These are phyloP conservation scores for Crossaster papposus DNA, from an alignment of 53 echinoderm and acorn worm species.

Conservation along the genomic window DNA sequence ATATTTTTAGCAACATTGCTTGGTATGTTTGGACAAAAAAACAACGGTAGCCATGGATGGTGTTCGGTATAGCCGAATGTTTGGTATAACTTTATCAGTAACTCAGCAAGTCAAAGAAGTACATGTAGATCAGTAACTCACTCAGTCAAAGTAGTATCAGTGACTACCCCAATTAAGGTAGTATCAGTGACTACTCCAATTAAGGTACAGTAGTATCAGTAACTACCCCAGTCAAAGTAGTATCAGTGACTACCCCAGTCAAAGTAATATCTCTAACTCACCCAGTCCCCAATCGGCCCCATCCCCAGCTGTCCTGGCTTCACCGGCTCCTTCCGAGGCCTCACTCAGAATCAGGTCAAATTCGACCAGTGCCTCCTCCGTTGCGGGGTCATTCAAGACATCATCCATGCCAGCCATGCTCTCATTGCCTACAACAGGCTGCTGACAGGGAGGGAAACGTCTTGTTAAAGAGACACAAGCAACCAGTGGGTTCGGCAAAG, in stretches of 20 bases:
- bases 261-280: slow-evolving; percentile 6
- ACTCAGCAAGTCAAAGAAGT: not conserved
- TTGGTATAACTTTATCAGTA: no score
- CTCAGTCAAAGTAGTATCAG: not conserved
- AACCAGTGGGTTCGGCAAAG: not conserved
- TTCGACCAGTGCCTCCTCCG: slow-evolving; percentile 96
- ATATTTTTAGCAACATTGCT: no score
- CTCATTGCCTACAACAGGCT: slow-evolving; percentile 91
- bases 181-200: not conserved
- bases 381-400: slow-evolving; percentile 87
- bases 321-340: slow-evolving; percentile 90
- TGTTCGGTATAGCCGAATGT: no score
- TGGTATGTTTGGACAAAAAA: no score
- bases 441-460: slow-evolving; percentile 21
- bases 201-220: no score
- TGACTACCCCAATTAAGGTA: not conserved
- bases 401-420: slow-evolving; percentile 99
- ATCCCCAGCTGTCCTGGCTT: slow-evolving; percentile 86
- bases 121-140: not conserved
- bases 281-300: slow-evolving; percentile 88
- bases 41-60: no score
- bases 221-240: no score
- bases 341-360: slow-evolving; percentile 93
- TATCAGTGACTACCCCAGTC: no score
- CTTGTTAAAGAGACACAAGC: slow-evolving; percentile 11